Evolutionary conservation across 1,140 invertebrate genomes (phyloP), one percentile per base, ranked within the genome.

Genomic region (Tenebrio molitor): DNA sequence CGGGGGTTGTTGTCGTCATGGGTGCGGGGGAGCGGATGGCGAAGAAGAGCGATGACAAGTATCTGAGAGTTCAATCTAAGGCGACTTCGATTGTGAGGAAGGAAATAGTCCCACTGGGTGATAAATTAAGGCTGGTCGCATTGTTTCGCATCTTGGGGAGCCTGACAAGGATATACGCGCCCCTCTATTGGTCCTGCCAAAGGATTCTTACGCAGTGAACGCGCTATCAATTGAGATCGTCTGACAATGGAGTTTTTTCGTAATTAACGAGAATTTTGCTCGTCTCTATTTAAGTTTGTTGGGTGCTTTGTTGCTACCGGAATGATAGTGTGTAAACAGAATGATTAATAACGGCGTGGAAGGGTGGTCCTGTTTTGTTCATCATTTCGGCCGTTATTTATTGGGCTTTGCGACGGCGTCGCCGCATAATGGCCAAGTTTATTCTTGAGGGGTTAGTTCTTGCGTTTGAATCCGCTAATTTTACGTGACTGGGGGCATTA

Each of bases 91-190:
- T 76, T 78, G 74, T 76, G 70, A 78, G 74, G 74, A 76, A 78
- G 76, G 76, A 77, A 78, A 77, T 76, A 70, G 76, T 77, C 74
- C 77, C 76, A 78, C 77, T 77, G 76, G 76, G 75, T 78, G 77
- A 78, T 78, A 78, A 78, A 78, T 78, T 78, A 77, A 77, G 74
- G 74, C 72, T 77, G 64, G 21, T 74, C 46, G 76, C 77, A 77
- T 78, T 78, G 77, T 78, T 77, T 78, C 76, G 77, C 77, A 71
- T 75, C 71, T 72, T 62, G 58, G 77, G 76, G 74, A 76, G 74
- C 44, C 77, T 78, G 77, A 78, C 77, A 77, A 78, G 72, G 77
- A 78, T 77, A 78, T 78, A 78, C 75, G 74, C 74, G 42, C 74
- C 41, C 69, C 72, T 53, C 71, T 75, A 73, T 74, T 71, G 46